Conservation (phyloP, 2,797 vertebrate genomes). For the Poecilia gillii region DNA sequence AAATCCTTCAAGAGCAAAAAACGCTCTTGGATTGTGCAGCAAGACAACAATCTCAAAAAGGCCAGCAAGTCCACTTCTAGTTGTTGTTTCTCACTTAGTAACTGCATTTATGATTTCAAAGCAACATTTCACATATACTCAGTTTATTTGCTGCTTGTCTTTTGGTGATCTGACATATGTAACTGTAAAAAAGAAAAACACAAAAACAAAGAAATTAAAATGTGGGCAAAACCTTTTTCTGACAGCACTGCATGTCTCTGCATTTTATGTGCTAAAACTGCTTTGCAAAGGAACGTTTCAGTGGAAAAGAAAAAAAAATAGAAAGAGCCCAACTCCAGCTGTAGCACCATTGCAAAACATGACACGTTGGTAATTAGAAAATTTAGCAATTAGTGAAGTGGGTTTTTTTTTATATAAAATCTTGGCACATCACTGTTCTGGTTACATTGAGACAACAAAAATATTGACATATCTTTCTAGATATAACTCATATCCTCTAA, state of each 20-base stretch:
- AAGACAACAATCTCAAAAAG: not conserved
- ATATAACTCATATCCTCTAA: slow-evolving; percentile 8
- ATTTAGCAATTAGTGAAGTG: not conserved
- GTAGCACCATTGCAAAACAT: not conserved
- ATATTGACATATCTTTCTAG: slow-evolving; percentile 24
- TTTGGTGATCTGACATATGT: not conserved
- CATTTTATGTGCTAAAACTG: not conserved
- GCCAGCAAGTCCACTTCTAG: not conserved
- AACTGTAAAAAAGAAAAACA: not conserved
- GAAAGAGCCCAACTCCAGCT: not conserved
- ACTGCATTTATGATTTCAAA: not conserved
- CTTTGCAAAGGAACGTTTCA: not conserved
- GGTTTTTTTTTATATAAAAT: not conserved
- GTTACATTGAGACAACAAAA: slow-evolving; percentile 30
- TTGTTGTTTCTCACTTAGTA: not conserved
- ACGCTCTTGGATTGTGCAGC: not conserved
- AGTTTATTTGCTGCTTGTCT: not conserved
- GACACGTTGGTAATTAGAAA: no score
- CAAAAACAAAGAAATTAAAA: not conserved
- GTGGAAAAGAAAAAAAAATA: not conserved
- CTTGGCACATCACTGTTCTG: not conserved
- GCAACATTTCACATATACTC: not conserved
- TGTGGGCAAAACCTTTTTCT: not conserved
- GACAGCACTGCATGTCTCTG: not conserved
- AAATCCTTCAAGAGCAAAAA: not conserved